A percentile compares a stretch with the other conserved stretches of the same genome.
phyloP scores from a whole-genome alignment of 2,797 vertebrate species.

The Chaenodraco wilsoni region DNA sequence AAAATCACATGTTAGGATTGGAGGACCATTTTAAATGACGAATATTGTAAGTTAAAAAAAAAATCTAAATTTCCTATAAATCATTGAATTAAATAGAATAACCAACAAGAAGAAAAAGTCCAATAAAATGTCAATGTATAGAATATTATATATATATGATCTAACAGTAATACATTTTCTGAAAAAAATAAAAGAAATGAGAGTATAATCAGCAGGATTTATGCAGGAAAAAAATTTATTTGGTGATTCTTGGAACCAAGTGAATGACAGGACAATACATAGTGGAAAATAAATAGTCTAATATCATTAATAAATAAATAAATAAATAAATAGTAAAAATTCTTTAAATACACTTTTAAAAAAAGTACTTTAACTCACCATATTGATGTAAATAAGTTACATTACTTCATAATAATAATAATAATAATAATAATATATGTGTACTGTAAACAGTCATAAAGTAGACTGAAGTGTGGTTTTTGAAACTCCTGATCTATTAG shows the following conservation, averaged over 20 bases:
- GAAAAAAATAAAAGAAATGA: not conserved
- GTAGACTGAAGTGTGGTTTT: slow-evolving; percentile 29
- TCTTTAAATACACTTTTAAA: slow-evolving; percentile 41
- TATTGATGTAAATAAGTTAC: slow-evolving; percentile 33
- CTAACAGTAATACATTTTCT: not conserved
- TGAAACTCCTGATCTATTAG: slow-evolving; percentile 1
- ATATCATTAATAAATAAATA: slow-evolving; percentile 49
- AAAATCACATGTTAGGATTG: slow-evolving; percentile 13
- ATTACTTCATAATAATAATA: not conserved
- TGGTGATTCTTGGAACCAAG: slow-evolving; percentile 42
- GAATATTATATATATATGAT: not conserved
- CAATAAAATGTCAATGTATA: not conserved
- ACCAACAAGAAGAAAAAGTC: not conserved
- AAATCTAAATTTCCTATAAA: slow-evolving; percentile 7
- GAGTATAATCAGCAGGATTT: not conserved
- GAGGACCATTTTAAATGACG: not conserved
- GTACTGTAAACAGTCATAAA: slow-evolving; percentile 4
- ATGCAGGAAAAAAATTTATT: slow-evolving; percentile 66
- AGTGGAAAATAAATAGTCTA: slow-evolving; percentile 63
- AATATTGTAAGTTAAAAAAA: not conserved
- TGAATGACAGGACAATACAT: slow-evolving; percentile 56
- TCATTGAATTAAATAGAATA: slow-evolving; percentile 4
- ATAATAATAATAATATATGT: slow-evolving; percentile 35
- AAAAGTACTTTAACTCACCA: slow-evolving; percentile 37
- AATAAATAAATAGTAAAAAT: slow-evolving; percentile 62